Conservation (phyloP, 1,140 invertebrate species). For the Ceratosolen solmsi region DNA sequence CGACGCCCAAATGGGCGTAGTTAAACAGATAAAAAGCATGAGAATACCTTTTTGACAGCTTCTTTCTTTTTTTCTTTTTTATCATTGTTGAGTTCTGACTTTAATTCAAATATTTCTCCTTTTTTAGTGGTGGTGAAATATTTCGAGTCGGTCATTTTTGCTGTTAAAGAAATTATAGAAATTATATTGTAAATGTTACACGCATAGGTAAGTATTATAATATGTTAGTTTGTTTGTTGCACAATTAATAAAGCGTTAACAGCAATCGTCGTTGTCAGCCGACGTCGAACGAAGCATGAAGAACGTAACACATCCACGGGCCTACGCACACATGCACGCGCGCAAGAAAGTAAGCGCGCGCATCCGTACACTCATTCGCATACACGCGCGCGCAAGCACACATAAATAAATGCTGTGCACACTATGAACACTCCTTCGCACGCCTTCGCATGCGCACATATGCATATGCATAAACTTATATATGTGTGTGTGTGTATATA, state of each 20-base stretch:
- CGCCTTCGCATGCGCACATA: too few species aligned
- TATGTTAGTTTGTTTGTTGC: neutral
- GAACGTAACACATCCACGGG: neutral
- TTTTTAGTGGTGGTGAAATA: slow-evolving; percentile 99
- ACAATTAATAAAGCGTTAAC: too few species aligned
- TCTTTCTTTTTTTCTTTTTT: slow-evolving; percentile 99
- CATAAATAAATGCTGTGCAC: too few species aligned
- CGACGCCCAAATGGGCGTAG: neutral
- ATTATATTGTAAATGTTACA: neutral
- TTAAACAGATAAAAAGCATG: neutral
- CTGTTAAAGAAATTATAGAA: slow-evolving; percentile 47
- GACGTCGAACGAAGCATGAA: slow-evolving; percentile 9
- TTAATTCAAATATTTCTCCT: slow-evolving; percentile 98
- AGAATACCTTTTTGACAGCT: slow-evolving; percentile 95
- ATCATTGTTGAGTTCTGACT: slow-evolving; percentile 99
- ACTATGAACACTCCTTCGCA: too few species aligned
- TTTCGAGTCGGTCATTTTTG: slow-evolving; percentile 98
- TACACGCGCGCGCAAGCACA: too few species aligned
- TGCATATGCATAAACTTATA: too few species aligned
- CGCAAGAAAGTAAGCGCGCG: slow-evolving; percentile 6
- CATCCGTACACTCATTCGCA: too few species aligned
- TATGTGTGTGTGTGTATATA: slow-evolving; percentile 20
- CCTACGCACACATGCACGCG: neutral
- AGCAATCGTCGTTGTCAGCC: neutral
- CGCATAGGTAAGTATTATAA: neutral